Evolutionary conservation across 2,797 vertebrate genomes (phyloP).

Genomic region (Crocodylus rhombifer): DNA sequence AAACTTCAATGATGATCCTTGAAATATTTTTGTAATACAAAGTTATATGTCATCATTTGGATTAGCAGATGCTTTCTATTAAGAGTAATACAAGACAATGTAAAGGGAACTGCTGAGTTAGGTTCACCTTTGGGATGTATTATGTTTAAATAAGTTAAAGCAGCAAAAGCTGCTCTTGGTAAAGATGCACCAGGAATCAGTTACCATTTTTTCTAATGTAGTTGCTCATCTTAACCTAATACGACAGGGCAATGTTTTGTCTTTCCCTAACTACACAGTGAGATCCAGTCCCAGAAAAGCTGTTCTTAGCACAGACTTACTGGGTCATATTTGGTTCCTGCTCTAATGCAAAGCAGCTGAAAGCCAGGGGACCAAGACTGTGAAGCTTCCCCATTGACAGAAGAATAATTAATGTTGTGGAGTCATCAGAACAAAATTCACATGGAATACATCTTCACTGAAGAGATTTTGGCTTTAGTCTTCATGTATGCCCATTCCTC

Average conservation of each 20-base stretch:
- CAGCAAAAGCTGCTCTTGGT: background rate
- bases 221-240: background rate
- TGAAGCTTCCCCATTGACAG: background rate
- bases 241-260: background rate
- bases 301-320: background rate
- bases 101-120: slow-evolving; percentile 42
- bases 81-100: slow-evolving; percentile 51
- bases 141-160: background rate
- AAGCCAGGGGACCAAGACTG: background rate
- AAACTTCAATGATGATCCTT: background rate
- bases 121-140: background rate
- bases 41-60: slow-evolving; percentile 52
- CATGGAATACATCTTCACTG: background rate
- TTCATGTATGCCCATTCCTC: background rate
- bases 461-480: background rate
- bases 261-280: background rate
- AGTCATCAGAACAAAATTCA: background rate
- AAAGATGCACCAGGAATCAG: slow-evolving; percentile 57
- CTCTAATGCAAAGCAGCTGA: background rate
- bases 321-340: background rate
- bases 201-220: background rate
- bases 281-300: background rate
- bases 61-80: slow-evolving; percentile 29
- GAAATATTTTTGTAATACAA: background rate
- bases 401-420: background rate